Evolutionary conservation across 1,140 invertebrate genomes (phyloP).

Genomic region (Aethina tumida): DNA sequence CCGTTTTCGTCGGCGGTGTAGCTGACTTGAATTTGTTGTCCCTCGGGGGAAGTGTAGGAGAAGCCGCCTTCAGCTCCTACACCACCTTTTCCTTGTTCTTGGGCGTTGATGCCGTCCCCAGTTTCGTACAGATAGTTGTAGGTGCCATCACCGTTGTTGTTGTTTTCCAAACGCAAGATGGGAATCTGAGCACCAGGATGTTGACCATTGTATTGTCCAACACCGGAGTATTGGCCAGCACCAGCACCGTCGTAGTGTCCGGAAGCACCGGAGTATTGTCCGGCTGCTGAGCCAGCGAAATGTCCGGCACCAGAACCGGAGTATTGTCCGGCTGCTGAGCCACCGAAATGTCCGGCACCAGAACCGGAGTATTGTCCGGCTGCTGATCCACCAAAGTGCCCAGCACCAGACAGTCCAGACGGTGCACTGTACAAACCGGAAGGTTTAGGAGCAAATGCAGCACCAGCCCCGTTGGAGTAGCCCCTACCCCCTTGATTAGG

Average conservation of each 20-base stretch:
- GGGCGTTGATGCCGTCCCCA: slow-evolving; percentile 45
- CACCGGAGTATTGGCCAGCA: slow-evolving; percentile 9
- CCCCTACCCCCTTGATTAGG: slow-evolving; percentile 11
- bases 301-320: too few species aligned
- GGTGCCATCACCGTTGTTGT: slow-evolving; percentile 29
- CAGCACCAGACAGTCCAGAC: too few species aligned
- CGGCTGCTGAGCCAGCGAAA: too few species aligned
- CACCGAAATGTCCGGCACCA: too few species aligned
- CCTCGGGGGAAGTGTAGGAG: slow-evolving; percentile 33
- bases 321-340: too few species aligned
- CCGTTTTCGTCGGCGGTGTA: slow-evolving; percentile 58
- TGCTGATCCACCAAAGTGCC: too few species aligned
- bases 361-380: too few species aligned
- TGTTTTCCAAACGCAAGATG: slow-evolving; percentile 43
- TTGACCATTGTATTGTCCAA: slow-evolving; percentile 7
- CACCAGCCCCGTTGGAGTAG: slow-evolving; percentile 13
- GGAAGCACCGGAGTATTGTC: too few species aligned
- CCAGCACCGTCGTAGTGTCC: slow-evolving; percentile 2
- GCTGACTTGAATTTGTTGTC: slow-evolving; percentile 25
- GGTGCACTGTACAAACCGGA: too few species aligned
- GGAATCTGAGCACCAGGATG: slow-evolving; percentile 28
- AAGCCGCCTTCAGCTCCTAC: slow-evolving; percentile 31
- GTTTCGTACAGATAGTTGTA: slow-evolving; percentile 47
- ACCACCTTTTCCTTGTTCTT: slow-evolving; percentile 42
- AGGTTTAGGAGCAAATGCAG: too few species aligned